Evolutionary conservation across 2,888 invertebrate genomes (phyloP).

Genomic region (Monoplex corrugatus): DNA sequence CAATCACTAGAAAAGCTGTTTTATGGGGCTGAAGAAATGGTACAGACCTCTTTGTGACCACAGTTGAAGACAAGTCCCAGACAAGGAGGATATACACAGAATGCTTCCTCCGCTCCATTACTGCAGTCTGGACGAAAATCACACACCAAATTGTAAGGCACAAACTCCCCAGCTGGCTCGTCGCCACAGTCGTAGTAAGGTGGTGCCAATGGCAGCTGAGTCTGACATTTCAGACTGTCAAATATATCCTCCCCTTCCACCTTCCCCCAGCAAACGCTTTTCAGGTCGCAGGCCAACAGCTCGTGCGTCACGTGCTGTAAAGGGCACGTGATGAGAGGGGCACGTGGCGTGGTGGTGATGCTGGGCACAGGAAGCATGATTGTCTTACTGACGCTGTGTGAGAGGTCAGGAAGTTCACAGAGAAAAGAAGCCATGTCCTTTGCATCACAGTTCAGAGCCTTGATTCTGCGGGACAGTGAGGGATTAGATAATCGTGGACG

Average conservation of each 20-base stretch:
- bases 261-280: neutral
- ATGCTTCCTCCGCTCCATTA: neutral
- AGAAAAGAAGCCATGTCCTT: neutral
- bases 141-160: conserved; percentile 27
- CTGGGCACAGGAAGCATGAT: neutral
- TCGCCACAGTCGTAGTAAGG: conserved; percentile 2
- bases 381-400: neutral
- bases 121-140: neutral
- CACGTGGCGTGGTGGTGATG: neutral
- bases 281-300: neutral
- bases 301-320: conserved; percentile 5
- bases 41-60: neutral
- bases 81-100: neutral
- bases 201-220: neutral
- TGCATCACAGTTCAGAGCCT: neutral
- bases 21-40: neutral
- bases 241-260: neutral
- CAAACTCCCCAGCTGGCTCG: neutral
- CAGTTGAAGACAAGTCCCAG: neutral
- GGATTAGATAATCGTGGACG: too few relatives aligned
- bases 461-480: neutral
- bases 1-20: neutral
- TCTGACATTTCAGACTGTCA: neutral
- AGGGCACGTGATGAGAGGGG: neutral
- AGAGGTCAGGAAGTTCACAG: neutral